phyloP scores from a whole-genome alignment of 1,140 invertebrate genomes.

The Spodoptera frugiperda region DNA sequence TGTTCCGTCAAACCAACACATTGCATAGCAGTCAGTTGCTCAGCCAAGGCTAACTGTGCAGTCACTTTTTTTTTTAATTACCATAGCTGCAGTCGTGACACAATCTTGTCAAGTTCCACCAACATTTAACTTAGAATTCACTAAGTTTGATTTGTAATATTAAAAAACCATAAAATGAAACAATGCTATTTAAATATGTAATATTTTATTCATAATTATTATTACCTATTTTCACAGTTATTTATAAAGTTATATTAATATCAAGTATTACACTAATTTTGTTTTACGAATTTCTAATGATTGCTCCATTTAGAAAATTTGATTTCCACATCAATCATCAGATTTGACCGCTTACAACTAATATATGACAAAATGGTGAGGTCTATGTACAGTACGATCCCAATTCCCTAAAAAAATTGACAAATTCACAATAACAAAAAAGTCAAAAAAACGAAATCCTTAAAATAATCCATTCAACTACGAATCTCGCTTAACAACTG shows the following conservation, averaged over 20 bases:
- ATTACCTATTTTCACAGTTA: slow-evolving; percentile 87
- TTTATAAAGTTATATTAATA: slow-evolving; percentile 88
- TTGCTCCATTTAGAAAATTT: slow-evolving; percentile 86
- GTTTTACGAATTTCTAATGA: slow-evolving; percentile 86
- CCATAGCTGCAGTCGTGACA: too few species aligned
- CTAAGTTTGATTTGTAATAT: background rate
- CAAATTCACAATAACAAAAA: slow-evolving; percentile 86
- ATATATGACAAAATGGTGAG: slow-evolving; percentile 83
- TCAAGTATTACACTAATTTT: slow-evolving; percentile 86
- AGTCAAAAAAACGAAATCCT: slow-evolving; percentile 79
- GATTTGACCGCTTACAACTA: slow-evolving; percentile 81
- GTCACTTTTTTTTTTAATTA: too few species aligned
- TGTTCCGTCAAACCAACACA: too few species aligned
- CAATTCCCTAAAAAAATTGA: slow-evolving; percentile 87
- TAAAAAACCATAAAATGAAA: slow-evolving; percentile 28
- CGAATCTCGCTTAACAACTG: slow-evolving; percentile 84
- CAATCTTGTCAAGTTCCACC: too few species aligned
- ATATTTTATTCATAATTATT: slow-evolving; percentile 48
- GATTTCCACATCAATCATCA: slow-evolving; percentile 85
- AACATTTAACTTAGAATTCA: too few species aligned
- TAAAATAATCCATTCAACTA: slow-evolving; percentile 84
- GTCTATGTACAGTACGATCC: slow-evolving; percentile 84
- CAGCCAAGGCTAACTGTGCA: too few species aligned
- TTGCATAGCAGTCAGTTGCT: too few species aligned
- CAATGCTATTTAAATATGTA: slow-evolving; percentile 45